Base-by-base conservation (phyloP, 2,113 vertebrate species). In the Sclerurus mexicanus region DNA sequence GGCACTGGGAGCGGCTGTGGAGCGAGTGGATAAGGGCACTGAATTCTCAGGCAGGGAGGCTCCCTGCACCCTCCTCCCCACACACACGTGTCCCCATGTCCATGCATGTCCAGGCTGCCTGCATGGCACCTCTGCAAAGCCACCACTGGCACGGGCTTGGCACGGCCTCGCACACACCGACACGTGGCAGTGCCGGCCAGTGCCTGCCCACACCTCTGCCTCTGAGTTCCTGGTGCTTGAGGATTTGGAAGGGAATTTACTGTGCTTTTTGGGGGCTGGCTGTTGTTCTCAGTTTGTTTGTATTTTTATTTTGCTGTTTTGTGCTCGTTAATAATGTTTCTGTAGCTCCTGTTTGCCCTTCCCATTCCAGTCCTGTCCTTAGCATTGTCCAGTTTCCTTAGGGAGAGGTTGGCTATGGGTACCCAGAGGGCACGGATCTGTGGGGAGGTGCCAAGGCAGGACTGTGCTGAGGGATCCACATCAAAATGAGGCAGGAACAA, bases 201-300 rank as follows among this genome's bases (percentile, higher is more conserved):
- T 23, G 69, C 87, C 89, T 53, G 71, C 5, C 42, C 40, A 3
- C 66, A 0, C 86, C 94, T 78, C 90, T 56, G 89, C 93, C 73
- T 80, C 89, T 2, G 2, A 27, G 19, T 6, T 66, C 79, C 88
- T 44, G 64, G 79, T 27, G 76, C 93, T 56, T 10, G 59, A 93
- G 79, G 92, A 88, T 85, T 53, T 85, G 80, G 80, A 96, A 95
- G 69, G 88, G 93, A 90, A 85, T 90, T 81, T 49, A 44, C 68
- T 75, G 86, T 92, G 96, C 85, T 89, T 90, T 87, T 37, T 9
- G 81, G 90, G 95, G 85, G 78, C 93, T 94, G 73, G 68, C 90
- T 96, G 83, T 93, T 90, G 92, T 92, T 94, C 92, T 95, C 46
- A 77, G 90, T 96, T 96, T 76, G 72, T 97, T 93, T 80, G 93